phyloP scores from a whole-genome alignment of 30 jellyfish, hydroid and myxozoan species.

The Turritopsis dohrnii region DNA sequence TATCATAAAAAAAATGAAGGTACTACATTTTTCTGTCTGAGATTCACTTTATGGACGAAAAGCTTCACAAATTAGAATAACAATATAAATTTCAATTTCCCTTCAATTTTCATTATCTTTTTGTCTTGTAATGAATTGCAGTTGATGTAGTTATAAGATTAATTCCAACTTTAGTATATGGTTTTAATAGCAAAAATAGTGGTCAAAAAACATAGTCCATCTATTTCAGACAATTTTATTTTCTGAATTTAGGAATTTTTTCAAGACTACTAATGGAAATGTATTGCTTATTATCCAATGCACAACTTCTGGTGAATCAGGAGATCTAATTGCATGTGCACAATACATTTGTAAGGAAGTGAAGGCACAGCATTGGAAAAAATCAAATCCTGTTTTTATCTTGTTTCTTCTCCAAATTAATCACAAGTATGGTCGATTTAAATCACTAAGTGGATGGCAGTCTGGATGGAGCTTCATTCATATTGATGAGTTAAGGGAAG shows the following conservation, averaged over 20 bases:
- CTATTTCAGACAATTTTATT: too few species aligned
- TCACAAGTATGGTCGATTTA: neutral
- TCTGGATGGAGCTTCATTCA: constrained; percentile 47
- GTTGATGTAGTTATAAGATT: too few species aligned
- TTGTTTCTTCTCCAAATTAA: constrained; percentile 9
- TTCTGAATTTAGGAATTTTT: constrained; percentile 25
- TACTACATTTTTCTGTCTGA: too few species aligned
- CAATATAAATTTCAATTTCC: too few species aligned
- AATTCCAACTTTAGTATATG: too few species aligned
- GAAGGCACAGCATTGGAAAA: neutral
- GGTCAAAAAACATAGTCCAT: too few species aligned
- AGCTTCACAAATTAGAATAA: too few species aligned
- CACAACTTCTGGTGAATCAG: constrained; percentile 32
- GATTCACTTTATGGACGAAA: too few species aligned
- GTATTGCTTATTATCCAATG: constrained; percentile 39
- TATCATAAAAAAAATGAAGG: too few species aligned
- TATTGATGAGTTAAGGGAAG: constrained; percentile 61
- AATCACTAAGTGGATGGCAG: constrained; percentile 6
- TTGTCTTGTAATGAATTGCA: too few species aligned
- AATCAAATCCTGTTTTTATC: neutral
- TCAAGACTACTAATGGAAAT: constrained; percentile 7
- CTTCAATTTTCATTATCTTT: too few species aligned
- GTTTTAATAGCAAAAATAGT: too few species aligned
- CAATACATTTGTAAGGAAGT: constrained; percentile 39
- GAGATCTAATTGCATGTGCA: constrained; percentile 52